These are phyloP conservation scores for Delia radicum DNA, from an alignment of 1,140 invertebrate species.

Conservation along the genomic window DNA sequence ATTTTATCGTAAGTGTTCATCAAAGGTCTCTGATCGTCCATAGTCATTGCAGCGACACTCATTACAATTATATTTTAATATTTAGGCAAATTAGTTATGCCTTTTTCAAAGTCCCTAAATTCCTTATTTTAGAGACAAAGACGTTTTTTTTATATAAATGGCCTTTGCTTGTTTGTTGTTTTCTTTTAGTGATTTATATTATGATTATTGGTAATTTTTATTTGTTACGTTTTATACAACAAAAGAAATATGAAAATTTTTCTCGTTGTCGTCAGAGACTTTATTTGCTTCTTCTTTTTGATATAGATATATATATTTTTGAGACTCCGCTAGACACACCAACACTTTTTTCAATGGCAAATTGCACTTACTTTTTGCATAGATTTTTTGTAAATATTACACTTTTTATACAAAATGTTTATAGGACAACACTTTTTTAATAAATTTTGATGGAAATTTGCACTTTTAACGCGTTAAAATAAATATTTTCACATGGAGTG, in stretches of 20 bases:
- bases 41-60: constrained; percentile 57
- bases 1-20: constrained; percentile 56
- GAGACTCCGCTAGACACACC: constrained; percentile 17
- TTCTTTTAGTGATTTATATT: background rate
- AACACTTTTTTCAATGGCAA: constrained; percentile 32
- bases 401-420: constrained; percentile 38
- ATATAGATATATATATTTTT: constrained; percentile 1
- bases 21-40: constrained; percentile 56
- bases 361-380: constrained; percentile 35
- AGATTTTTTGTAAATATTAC: constrained; percentile 34
- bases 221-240: background rate
- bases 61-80: constrained; percentile 39
- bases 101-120: constrained; percentile 33
- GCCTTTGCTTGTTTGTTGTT: no score
- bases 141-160: background rate
- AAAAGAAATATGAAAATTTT: constrained; percentile 10
- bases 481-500: constrained; percentile 38
- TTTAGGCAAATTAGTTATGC: constrained; percentile 31
- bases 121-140: constrained; percentile 29
- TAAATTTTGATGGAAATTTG: constrained; percentile 33
- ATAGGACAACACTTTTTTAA: constrained; percentile 42
- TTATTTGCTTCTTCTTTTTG: constrained; percentile 22
- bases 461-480: constrained; percentile 41
- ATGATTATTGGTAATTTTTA: background rate
- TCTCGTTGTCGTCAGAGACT: constrained; percentile 20